phyloP scores from a whole-genome alignment of 2,113 vertebrate genomes.

The Corythoichthys intestinalis region DNA sequence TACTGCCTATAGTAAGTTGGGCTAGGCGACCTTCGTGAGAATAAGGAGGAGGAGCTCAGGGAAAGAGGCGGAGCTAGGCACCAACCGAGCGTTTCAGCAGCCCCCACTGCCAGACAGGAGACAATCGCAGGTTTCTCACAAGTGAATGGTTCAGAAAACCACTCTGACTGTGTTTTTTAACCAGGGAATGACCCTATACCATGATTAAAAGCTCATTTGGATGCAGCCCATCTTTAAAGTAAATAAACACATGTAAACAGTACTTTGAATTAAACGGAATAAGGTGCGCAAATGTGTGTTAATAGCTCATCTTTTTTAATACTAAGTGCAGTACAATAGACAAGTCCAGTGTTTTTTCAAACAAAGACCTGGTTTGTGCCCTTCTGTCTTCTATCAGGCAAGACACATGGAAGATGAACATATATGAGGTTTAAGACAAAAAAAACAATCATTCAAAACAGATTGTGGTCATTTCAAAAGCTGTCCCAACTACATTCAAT shows the following conservation, averaged over 20 bases:
- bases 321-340: conserved; percentile 60
- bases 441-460: conserved; percentile 46
- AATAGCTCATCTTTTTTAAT: conserved; percentile 67
- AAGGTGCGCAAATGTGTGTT: conserved; percentile 24
- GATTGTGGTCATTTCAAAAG: conserved; percentile 39
- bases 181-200: too few relatives aligned
- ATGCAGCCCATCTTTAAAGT: too few relatives aligned
- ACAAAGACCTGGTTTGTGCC: conserved; percentile 41
- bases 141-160: too few relatives aligned
- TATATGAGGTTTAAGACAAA: conserved; percentile 41
- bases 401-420: conserved; percentile 31
- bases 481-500: conserved; percentile 57
- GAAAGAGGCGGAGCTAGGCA: too few relatives aligned
- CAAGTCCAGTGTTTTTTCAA: conserved; percentile 60
- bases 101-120: too few relatives aligned
- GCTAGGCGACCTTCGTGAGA: too few relatives aligned
- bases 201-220: too few relatives aligned
- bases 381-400: conserved; percentile 31
- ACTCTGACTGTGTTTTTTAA: too few relatives aligned
- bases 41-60: too few relatives aligned
- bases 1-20: too few relatives aligned
- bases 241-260: neutral
- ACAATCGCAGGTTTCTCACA: too few relatives aligned
- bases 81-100: too few relatives aligned
- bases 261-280: conserved; percentile 4